These are phyloP conservation scores for Pseudomyrmex pallidus DNA, from an alignment of 1,140 invertebrate genomes.

Conservation along the genomic window DNA sequence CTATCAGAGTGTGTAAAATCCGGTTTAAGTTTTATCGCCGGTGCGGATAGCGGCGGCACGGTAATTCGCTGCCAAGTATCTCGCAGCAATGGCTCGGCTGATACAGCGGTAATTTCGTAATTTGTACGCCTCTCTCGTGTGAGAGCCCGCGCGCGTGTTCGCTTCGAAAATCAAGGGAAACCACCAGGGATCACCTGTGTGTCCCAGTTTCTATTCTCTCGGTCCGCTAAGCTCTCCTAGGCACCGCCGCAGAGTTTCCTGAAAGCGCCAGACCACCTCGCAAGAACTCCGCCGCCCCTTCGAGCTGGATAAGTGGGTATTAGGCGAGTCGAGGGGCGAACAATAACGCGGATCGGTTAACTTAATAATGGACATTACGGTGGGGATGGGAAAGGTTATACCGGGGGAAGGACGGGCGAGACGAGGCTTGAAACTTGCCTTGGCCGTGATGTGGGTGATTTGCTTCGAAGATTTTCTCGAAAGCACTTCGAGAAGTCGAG, in stretches of 20 bases:
- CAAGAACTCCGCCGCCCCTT: slow-evolving; percentile 61
- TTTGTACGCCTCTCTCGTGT: slow-evolving; percentile 62
- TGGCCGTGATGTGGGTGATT: slow-evolving; percentile 69
- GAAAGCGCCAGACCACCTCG: slow-evolving; percentile 67
- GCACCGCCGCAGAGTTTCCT: slow-evolving; percentile 62
- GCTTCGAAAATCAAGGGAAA: slow-evolving; percentile 71
- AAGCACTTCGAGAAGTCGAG: slow-evolving; percentile 70
- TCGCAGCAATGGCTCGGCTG: slow-evolving; percentile 45
- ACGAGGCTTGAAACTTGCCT: slow-evolving; percentile 69
- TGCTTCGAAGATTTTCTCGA: slow-evolving; percentile 74
- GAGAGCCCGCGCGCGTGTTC: slow-evolving; percentile 62
- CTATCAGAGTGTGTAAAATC: slow-evolving; percentile 11
- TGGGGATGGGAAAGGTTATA: slow-evolving; percentile 55
- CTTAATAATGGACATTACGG: slow-evolving; percentile 76
- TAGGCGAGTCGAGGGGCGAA: slow-evolving; percentile 73
- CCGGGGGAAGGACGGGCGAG: not conserved
- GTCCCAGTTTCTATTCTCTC: slow-evolving; percentile 73
- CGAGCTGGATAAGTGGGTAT: slow-evolving; percentile 74
- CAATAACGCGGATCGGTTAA: slow-evolving; percentile 77
- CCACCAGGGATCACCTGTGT: slow-evolving; percentile 70
- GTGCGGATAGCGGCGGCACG: slow-evolving; percentile 12
- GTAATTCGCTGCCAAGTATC: slow-evolving; percentile 47
- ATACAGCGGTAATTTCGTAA: slow-evolving; percentile 69
- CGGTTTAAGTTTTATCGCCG: slow-evolving; percentile 53
- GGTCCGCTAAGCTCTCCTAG: slow-evolving; percentile 64